A percentile compares a stretch with the other conserved stretches of the same genome.
Conservation (phyloP, 2,113 vertebrate species). For the Ascaphus truei region DNA sequence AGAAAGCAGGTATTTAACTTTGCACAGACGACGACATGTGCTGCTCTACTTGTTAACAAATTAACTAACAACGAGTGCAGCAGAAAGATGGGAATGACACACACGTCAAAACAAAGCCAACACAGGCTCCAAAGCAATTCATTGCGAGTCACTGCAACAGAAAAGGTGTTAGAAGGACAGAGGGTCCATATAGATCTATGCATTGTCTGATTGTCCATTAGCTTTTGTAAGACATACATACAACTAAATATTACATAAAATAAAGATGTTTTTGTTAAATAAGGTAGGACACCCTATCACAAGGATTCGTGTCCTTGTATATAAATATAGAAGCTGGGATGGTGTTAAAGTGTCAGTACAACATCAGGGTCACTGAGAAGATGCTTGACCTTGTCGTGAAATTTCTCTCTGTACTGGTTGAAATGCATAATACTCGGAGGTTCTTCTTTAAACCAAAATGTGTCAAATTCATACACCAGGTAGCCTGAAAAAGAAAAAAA, state of each 20-base stretch:
- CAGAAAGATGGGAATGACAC: too few relatives aligned
- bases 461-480: slow-evolving; percentile 92
- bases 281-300: slow-evolving; percentile 45
- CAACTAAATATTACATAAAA: slow-evolving; percentile 38
- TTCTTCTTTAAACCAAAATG: slow-evolving; percentile 92
- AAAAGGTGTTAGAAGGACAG: too few relatives aligned
- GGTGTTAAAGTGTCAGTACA: slow-evolving; percentile 62
- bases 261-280: slow-evolving; percentile 43
- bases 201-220: slow-evolving; percentile 69
- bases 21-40: too few relatives aligned
- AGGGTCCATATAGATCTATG: slow-evolving; percentile 32
- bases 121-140: too few relatives aligned
- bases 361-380: slow-evolving; percentile 70
- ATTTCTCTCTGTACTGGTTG: slow-evolving; percentile 93
- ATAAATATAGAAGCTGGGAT: slow-evolving; percentile 29
- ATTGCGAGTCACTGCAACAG: too few relatives aligned
- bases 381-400: slow-evolving; percentile 80
- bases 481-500: slow-evolving; percentile 74
- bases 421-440: slow-evolving; percentile 98
- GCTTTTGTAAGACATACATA: slow-evolving; percentile 58
- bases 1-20: too few relatives aligned
- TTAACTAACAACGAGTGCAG: too few relatives aligned
- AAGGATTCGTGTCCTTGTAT: slow-evolving; percentile 43
- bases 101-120: too few relatives aligned
- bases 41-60: too few relatives aligned